phyloP scores from a whole-genome alignment of 2,888 invertebrate species.

The Camptogramma bilineatum region DNA sequence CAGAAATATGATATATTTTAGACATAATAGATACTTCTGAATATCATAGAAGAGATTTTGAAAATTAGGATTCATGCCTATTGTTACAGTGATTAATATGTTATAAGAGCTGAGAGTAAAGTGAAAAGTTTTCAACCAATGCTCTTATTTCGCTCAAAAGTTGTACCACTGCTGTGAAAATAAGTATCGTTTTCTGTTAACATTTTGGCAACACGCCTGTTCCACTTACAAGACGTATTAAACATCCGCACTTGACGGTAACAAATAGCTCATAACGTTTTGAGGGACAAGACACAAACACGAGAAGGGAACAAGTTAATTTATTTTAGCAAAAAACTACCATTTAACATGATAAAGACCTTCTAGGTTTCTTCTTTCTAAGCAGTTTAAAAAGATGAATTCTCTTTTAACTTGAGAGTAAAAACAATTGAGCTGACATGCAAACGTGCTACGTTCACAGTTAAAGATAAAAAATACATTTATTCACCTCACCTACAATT shows the following conservation, averaged over 20 bases:
- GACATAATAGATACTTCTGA: no score
- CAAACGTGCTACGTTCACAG: slow-evolving; percentile 20
- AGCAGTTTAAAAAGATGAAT: not conserved
- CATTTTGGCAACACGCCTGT: slow-evolving; percentile 65
- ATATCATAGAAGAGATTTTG: no score
- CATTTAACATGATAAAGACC: not conserved
- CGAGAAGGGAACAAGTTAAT: slow-evolving; percentile 8
- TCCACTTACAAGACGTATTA: slow-evolving; percentile 62
- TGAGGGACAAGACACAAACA: slow-evolving; percentile 44
- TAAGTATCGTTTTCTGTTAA: slow-evolving; percentile 57
- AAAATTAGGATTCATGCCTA: no score
- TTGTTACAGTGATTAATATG: slow-evolving; percentile 12
- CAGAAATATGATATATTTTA: no score
- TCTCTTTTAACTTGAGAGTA: slow-evolving; percentile 4
- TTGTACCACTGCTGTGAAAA: slow-evolving; percentile 48
- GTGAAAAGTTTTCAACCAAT: slow-evolving; percentile 38
- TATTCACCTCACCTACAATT: slow-evolving; percentile 62
- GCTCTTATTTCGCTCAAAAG: slow-evolving; percentile 49
- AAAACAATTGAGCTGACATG: slow-evolving; percentile 9
- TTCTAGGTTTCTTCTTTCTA: not conserved
- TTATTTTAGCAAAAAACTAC: slow-evolving; percentile 9
- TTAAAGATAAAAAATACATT: slow-evolving; percentile 44
- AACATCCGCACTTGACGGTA: slow-evolving; percentile 60
- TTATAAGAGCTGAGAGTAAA: slow-evolving; percentile 17
- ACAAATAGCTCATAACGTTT: slow-evolving; percentile 59